phyloP scores from a whole-genome alignment of 2,113 vertebrate species.

The Circaetus gallicus region DNA sequence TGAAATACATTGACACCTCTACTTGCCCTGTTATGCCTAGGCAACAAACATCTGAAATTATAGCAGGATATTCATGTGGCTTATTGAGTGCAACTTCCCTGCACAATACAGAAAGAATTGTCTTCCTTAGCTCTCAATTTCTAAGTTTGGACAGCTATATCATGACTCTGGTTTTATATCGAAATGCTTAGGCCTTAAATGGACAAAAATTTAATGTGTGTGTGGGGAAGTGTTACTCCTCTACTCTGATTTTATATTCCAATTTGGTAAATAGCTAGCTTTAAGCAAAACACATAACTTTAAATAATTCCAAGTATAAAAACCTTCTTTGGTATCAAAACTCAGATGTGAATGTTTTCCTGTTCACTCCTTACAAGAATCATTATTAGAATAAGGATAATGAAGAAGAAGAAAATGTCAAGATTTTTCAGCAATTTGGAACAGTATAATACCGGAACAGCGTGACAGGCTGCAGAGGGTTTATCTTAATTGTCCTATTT shows the following conservation, averaged over 20 bases:
- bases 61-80: neutral
- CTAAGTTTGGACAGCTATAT: neutral
- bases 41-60: neutral
- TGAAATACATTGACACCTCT: neutral
- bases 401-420: neutral
- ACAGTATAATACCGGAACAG: neutral
- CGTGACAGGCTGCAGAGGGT: neutral
- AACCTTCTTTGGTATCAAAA: neutral
- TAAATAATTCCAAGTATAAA: neutral
- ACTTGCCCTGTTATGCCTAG: neutral
- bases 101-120: neutral
- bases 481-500: slow-evolving; percentile 10
- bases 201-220: neutral
- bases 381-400: neutral
- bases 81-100: neutral
- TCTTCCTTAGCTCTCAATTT: neutral
- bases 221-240: neutral
- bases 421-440: neutral
- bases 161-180: neutral
- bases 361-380: neutral
- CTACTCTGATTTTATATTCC: neutral
- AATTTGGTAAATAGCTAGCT: neutral
- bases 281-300: neutral
- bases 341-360: neutral
- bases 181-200: neutral